Conservation (phyloP, 2,113 vertebrate species). For the Anolis sagrei region DNA sequence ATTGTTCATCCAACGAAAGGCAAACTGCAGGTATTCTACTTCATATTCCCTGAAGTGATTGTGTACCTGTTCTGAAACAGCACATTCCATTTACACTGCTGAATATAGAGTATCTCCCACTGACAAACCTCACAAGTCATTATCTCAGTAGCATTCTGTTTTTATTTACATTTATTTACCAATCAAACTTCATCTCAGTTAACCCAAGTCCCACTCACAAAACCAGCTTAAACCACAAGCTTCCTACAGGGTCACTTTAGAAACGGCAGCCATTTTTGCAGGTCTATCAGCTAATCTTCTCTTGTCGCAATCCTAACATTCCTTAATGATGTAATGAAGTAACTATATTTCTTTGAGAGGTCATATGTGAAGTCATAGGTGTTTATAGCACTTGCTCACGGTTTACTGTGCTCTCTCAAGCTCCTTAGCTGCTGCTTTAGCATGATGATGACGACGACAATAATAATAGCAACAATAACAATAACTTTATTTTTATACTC, state of each 20-base stretch:
- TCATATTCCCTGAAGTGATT: slow-evolving; percentile 91
- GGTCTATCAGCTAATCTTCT: not conserved
- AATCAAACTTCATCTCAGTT: not conserved
- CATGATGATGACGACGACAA: too few relatives aligned
- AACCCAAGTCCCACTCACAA: not conserved
- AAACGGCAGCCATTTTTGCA: not conserved
- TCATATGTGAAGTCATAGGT: too few relatives aligned
- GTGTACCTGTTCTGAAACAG: slow-evolving; percentile 88
- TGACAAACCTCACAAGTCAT: not conserved
- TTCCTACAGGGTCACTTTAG: not conserved
- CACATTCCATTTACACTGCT: slow-evolving; percentile 54
- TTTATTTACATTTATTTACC: not conserved
- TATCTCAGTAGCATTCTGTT: not conserved
- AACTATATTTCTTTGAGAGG: too few relatives aligned
- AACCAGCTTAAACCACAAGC: not conserved
- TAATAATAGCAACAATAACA: too few relatives aligned
- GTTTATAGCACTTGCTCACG: too few relatives aligned
- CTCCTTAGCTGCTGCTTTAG: too few relatives aligned
- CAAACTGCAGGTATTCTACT: slow-evolving; percentile 93
- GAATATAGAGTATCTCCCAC: not conserved
- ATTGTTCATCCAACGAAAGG: slow-evolving; percentile 93
- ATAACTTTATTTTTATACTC: too few relatives aligned
- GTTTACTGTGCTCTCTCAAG: too few relatives aligned
- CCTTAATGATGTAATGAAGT: not conserved
- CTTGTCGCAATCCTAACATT: not conserved